phyloP scores from a whole-genome alignment of 1,140 invertebrate genomes.

The Camponotus vicinus region DNA sequence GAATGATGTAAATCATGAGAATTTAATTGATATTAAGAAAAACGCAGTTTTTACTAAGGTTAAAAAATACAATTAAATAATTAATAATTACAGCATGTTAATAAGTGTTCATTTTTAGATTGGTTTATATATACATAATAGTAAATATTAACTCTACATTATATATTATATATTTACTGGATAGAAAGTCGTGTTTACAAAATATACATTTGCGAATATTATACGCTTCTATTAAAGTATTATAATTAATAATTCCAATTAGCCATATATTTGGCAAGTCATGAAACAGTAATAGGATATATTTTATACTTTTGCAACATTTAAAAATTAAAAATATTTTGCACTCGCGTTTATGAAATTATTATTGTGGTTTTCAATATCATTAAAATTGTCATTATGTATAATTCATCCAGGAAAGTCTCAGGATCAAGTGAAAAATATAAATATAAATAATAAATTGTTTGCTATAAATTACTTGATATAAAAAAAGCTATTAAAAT shows the following conservation, averaged over 20 bases:
- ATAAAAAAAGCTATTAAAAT: too few relatives aligned
- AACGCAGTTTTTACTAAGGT: neutral
- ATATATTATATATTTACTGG: conserved; percentile 37
- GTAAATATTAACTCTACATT: neutral
- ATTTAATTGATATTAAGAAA: neutral
- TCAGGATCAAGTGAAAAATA: too few relatives aligned
- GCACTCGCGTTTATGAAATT: neutral
- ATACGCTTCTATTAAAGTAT: conserved; percentile 21
- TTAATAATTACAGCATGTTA: neutral
- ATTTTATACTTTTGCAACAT: neutral
- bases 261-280: too few relatives aligned
- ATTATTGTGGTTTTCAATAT: neutral
- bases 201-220: conserved; percentile 60
- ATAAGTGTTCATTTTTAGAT: neutral
- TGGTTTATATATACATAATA: neutral
- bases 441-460: too few relatives aligned
- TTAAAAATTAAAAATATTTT: neutral
- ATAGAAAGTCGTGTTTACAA: conserved; percentile 61
- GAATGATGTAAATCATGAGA: too few relatives aligned
- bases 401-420: neutral
- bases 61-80: neutral
- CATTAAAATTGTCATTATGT: neutral
- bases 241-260: neutral
- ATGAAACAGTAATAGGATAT: neutral
- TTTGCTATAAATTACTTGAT: too few relatives aligned